A percentile compares a stretch with the other conserved stretches of the same genome.
Conservation (phyloP, 2,113 vertebrate genomes). For the Capra hircus region DNA sequence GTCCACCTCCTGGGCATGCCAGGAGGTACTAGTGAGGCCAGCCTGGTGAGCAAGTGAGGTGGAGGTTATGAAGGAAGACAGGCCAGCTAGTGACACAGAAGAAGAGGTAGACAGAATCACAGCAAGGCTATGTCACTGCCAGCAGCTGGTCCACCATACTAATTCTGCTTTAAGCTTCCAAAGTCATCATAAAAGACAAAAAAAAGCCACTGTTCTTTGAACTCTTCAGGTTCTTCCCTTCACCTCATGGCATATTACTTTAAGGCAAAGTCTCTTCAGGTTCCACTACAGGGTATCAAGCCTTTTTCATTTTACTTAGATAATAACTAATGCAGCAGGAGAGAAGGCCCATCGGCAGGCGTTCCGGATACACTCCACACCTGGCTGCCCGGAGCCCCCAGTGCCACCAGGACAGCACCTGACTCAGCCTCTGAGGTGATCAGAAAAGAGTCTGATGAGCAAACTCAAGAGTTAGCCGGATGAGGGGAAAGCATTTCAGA, state of each 20-base stretch:
- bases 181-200: not conserved
- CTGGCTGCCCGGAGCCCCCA: not conserved
- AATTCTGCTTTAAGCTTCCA: not conserved
- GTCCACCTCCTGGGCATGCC: not conserved
- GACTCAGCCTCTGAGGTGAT: not conserved
- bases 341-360: not conserved
- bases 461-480: rapidly evolving
- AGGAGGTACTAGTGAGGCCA: not conserved
- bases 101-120: rapidly evolving
- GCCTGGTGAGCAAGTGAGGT: not conserved
- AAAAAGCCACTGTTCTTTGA: not conserved
- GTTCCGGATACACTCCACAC: rapidly evolving
- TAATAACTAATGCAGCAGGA: not conserved
- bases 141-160: not conserved
- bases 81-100: not conserved
- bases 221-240: not conserved
- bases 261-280: not conserved
- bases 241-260: not conserved
- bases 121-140: not conserved
- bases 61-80: not conserved
- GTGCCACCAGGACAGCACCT: not conserved
- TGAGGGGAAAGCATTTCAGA: not conserved
- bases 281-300: not conserved
- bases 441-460: not conserved
- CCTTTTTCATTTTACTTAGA: not conserved